phyloP scores from a whole-genome alignment of 2,113 vertebrate genomes.

The Pteropus alecto region DNA sequence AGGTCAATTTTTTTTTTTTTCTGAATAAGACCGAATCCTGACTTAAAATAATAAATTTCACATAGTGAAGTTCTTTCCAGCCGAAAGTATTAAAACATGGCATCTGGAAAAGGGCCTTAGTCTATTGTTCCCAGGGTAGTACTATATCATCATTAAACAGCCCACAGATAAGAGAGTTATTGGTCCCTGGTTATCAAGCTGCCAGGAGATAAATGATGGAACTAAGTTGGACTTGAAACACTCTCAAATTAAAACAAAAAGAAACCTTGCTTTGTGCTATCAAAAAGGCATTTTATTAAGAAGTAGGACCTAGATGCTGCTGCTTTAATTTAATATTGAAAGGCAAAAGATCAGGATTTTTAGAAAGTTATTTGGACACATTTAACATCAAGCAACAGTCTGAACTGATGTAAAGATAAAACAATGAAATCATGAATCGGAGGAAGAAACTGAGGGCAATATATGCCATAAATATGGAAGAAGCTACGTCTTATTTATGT shows the following conservation, averaged over 20 bases:
- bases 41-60: constrained; percentile 49
- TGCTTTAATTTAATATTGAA: neutral
- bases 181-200: constrained; percentile 41
- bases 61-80: constrained; percentile 18
- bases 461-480: neutral
- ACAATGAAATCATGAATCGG: neutral
- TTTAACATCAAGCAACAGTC: neutral
- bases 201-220: constrained; percentile 25
- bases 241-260: constrained; percentile 43
- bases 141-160: neutral
- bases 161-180: constrained; percentile 28
- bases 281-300: constrained; percentile 6
- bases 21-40: constrained; percentile 35
- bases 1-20: neutral
- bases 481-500: neutral
- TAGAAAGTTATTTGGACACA: neutral
- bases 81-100: constrained; percentile 30
- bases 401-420: neutral
- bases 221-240: constrained; percentile 15
- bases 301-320: neutral
- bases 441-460: neutral
- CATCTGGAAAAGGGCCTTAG: neutral
- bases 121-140: constrained; percentile 24
- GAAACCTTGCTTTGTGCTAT: neutral
- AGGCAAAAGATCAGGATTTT: neutral